Conservation (phyloP, 2,797 vertebrate genomes). For the Mastacembelus armatus region DNA sequence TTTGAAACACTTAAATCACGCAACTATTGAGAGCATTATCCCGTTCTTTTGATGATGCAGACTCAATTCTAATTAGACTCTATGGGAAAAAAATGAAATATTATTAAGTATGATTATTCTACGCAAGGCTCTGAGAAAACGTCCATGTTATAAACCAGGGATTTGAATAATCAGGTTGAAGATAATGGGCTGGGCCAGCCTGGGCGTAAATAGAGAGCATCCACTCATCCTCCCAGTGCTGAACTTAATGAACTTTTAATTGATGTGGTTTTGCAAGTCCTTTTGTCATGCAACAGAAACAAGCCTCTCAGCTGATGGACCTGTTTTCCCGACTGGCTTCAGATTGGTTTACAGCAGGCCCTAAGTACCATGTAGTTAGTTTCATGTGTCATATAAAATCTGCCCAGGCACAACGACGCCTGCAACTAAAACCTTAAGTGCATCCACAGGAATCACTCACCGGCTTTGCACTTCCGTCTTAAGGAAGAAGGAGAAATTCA, state of each 20-base stretch:
- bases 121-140: slow-evolving; percentile 77
- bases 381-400: slow-evolving; percentile 92
- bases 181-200: slow-evolving; percentile 80
- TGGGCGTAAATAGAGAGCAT: slow-evolving; percentile 81
- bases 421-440: slow-evolving; percentile 97
- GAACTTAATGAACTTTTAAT: slow-evolving; percentile 89
- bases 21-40: slow-evolving; percentile 69
- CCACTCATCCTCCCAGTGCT: slow-evolving; percentile 77
- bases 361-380: slow-evolving; percentile 89
- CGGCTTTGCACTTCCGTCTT: slow-evolving; percentile 88
- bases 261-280: slow-evolving; percentile 84
- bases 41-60: slow-evolving; percentile 74
- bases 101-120: slow-evolving; percentile 79
- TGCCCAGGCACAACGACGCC: slow-evolving; percentile 91
- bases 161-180: slow-evolving; percentile 84
- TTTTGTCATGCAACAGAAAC: slow-evolving; percentile 87
- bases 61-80: slow-evolving; percentile 74
- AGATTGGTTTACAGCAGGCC: slow-evolving; percentile 85
- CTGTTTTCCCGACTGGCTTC: slow-evolving; percentile 83
- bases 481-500: slow-evolving; percentile 89
- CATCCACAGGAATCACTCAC: slow-evolving; percentile 90
- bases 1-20: slow-evolving; percentile 56
- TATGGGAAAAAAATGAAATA: slow-evolving; percentile 73
- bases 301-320: slow-evolving; percentile 83
- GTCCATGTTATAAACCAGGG: slow-evolving; percentile 81